Evolutionary conservation across 2,888 invertebrate species (phyloP), one percentile per base, ranked within the genome.

Genomic region (Mesorhabditis spiculigera): DNA sequence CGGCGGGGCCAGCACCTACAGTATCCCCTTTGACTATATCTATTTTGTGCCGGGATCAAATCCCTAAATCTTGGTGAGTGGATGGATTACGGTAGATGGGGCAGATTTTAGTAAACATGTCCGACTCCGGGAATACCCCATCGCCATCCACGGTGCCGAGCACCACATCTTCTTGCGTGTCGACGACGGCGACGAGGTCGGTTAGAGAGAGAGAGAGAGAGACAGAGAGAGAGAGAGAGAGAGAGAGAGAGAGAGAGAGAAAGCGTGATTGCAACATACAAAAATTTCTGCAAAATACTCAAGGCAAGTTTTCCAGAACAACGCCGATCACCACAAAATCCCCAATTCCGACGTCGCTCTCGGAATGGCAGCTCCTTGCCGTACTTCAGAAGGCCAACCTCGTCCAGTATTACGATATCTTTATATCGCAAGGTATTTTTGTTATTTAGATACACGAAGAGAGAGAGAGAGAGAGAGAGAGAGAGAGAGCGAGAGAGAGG

Each of bases 331-430:
- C 73, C 64, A 68, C 71, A 4, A 62, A 70, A 58, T 58, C 42
- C 5, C 67, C 63, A 50, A 50, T 50, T 75, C 95, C 96, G 3
- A 91, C 91, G 70, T 95, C 95, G 88, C 92, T 95, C 86, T 95
- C 95, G 0, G 97, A 97, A 88, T 90, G 96, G 75, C 96, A 97
- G 88, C 89, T 98, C 63, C 96, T 95, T 89, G 89, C 95, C 70
- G 95, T 98, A 67, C 91, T 98, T 89, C 95, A 97, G 87, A 90
- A 94, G 66, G 96, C 97, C 68, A 96, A 96, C 79, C 89, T 98
- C 3, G 89, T 96, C 67, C 92, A 93, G 67, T 98, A 98, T 88
- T 98, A 94, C 88, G 95, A 97, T 87, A 95, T 94, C 0, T 91
- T 98, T 78, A 90, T 98, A 13, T 94, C 95, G 87, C 95, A 96